Base-by-base conservation (phyloP, 2,113 vertebrate genomes). In the Heterochromis multidens region DNA sequence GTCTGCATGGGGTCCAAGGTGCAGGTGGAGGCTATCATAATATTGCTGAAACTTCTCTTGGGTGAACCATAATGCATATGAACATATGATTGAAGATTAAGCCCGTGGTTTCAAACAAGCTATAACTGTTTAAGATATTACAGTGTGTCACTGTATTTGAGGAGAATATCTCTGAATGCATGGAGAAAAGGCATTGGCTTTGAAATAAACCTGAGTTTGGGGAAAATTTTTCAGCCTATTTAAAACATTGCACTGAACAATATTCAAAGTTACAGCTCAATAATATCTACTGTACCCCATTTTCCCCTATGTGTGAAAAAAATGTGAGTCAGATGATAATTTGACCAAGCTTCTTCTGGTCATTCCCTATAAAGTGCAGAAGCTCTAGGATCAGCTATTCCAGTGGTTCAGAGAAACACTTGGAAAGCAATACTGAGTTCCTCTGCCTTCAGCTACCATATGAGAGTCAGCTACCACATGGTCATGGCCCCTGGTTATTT, bases 361-460 rank as follows among this genome's bases (percentile, higher is more conserved):
- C 16, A 19, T 46, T 67, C 0, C 65, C 1, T 17, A 46, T 46
- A 46, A 70, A 7, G 23, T 72, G 25, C 3, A 1, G 1, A 46
- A 70, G 65, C 8, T 27, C 23, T 27, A 19, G 14, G 8, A 70
- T 27, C 25, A 46, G 16, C 27, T 70, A 9, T 40, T 70, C 23
- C 65, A 72, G 65, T 72, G 16, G 16, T 72, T 72, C 40, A 72
- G 7, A 49, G 40, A 72, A 29, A 49, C 65, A 19, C 25, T 49
- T 49, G 46, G 16, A 49, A 70, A 0, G 16, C 65, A 11, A 19
- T 49, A 49, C 40, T 3, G 25, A 72, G 40, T 7, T 49, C 40
- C 40, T 72, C 23, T 72, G 25, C 65, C 40, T 49, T 72, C 65
- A 70, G 40, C 65, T 70, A 70, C 65, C 65, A 2, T 46, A 46